Percentiles rank a stretch among this genome's conserved stretches.
Conservation (phyloP, 2,113 vertebrate species). For the Dunckerocampus dactyliophorus region DNA sequence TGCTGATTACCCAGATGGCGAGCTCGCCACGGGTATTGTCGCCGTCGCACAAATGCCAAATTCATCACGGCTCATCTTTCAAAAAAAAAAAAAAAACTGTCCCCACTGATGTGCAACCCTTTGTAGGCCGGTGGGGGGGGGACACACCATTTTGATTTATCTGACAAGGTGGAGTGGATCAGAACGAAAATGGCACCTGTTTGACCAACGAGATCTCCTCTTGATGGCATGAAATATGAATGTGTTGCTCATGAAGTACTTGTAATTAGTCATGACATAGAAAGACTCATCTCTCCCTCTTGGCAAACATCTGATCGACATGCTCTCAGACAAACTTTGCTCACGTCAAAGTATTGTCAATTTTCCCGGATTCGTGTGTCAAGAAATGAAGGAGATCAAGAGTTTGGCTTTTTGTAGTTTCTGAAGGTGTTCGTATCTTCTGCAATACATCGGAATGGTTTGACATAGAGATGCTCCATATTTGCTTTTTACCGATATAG, state of each 20-base stretch:
- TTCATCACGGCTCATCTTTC: conserved; percentile 25
- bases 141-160: conserved; percentile 6
- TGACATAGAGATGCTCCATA: too few species aligned
- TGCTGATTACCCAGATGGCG: conserved; percentile 59
- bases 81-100: not conserved
- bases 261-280: conserved; percentile 1
- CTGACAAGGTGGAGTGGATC: conserved; percentile 10
- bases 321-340: not conserved
- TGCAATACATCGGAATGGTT: too few species aligned
- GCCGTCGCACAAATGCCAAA: conserved; percentile 34
- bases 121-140: conserved; percentile 7
- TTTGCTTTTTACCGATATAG: too few species aligned
- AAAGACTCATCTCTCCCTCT: not conserved
- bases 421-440: too few species aligned
- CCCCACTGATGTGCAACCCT: conserved; percentile 3
- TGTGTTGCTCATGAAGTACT: not conserved
- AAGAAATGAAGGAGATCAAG: too few species aligned
- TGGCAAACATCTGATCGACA: not conserved
- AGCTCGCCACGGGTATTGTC: conserved; percentile 27
- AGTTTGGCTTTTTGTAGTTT: too few species aligned
- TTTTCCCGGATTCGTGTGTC: too few species aligned
- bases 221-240: conserved; percentile 1
- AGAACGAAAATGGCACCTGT: not conserved
- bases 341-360: too few species aligned
- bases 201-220: not conserved